Evolutionary conservation across 2,888 invertebrate genomes (phyloP).

Genomic region (Hemaris fuciformis): DNA sequence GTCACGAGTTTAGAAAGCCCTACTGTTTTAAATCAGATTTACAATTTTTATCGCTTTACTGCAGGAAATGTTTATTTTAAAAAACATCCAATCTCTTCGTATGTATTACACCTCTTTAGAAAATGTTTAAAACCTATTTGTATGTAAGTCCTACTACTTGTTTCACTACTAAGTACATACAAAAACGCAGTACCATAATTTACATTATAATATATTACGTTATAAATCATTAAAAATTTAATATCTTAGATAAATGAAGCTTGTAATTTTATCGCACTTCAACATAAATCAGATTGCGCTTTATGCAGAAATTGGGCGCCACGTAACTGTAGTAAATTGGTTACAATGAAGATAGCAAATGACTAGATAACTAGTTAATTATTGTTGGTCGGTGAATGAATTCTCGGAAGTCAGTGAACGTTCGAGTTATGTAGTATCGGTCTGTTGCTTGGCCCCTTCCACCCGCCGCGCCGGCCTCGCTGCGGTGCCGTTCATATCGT

Average conservation of each 20-base stretch:
- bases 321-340: constrained; percentile 12
- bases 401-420: constrained; percentile 67
- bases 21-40: not conserved
- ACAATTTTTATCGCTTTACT: not conserved
- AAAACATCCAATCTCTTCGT: not conserved
- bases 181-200: no score
- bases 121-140: no score
- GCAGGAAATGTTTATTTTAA: not conserved
- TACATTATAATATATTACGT: no score
- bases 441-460: constrained; percentile 38
- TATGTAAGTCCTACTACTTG: no score
- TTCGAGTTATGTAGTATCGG: constrained; percentile 52
- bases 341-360: constrained; percentile 48
- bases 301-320: constrained; percentile 18
- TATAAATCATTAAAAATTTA: not conserved
- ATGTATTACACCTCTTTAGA: no score
- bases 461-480: constrained; percentile 26
- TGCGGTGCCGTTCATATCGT: not conserved
- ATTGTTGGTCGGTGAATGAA: constrained; percentile 61
- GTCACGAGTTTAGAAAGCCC: not conserved
- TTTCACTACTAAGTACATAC: no score
- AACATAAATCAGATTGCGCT: constrained; percentile 12
- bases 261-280: not conserved
- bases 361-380: constrained; percentile 56
- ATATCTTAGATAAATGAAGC: not conserved